Evolutionary conservation across 2,888 invertebrate genomes (phyloP).

Genomic region (Noctua comes): DNA sequence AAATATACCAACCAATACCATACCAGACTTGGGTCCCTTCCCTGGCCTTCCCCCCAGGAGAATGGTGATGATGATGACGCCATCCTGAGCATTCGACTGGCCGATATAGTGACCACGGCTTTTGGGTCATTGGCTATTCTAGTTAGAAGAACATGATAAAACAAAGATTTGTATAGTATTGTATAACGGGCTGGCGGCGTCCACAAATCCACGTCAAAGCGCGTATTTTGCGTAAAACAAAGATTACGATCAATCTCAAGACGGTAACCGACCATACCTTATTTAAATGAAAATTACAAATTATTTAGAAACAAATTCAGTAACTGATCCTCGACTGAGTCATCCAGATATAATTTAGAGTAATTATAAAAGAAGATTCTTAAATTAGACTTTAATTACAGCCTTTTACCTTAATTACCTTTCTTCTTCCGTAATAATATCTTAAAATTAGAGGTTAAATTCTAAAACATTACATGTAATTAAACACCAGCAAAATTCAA

Average conservation of each 20-base stretch:
- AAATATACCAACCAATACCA: no score
- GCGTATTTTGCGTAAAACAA: no score
- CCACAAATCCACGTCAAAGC: no score
- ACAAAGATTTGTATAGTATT: no score
- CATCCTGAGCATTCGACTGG: neutral
- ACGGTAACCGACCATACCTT: neutral
- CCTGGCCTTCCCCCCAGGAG: no score
- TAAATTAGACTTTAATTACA: neutral
- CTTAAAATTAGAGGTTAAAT: neutral
- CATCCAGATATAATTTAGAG: neutral
- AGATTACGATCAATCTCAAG: neutral
- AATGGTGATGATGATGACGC: no score
- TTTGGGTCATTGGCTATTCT: neutral
- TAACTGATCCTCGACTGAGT: neutral
- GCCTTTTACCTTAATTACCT: neutral
- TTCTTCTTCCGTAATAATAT: neutral
- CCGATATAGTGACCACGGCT: neutral
- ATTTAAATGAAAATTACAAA: neutral
- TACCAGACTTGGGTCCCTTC: no score
- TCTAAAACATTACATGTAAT: conserved; percentile 1
- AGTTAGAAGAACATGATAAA: neutral
- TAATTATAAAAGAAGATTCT: neutral
- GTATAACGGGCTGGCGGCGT: no score
- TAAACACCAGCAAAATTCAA: conserved; percentile 2
- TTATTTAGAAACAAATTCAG: no score